Conservation (phyloP, 2,797 vertebrate species). For the Semaprochilodus insignis region DNA sequence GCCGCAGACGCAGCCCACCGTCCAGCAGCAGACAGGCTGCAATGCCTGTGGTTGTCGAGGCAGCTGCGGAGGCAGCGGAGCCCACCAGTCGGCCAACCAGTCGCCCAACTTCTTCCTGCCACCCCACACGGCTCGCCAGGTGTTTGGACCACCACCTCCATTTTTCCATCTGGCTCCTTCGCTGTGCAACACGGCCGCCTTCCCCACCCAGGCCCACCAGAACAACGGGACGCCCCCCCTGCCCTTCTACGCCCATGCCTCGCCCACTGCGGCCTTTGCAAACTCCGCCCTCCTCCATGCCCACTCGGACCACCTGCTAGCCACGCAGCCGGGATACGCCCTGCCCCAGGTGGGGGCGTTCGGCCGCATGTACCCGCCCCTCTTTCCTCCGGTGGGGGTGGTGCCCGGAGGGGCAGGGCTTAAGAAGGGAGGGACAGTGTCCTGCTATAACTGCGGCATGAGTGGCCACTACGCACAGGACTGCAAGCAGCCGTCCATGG, state of each 20-base stretch:
- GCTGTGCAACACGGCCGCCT: slow-evolving; percentile 83
- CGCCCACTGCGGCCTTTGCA: slow-evolving; percentile 78
- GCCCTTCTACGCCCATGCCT: slow-evolving; percentile 81
- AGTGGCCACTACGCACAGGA: slow-evolving; percentile 89
- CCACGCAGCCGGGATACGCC: slow-evolving; percentile 83
- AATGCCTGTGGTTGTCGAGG: slow-evolving; percentile 86
- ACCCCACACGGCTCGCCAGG: slow-evolving; percentile 81
- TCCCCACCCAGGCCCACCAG: slow-evolving; percentile 86
- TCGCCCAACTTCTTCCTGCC: slow-evolving; percentile 82
- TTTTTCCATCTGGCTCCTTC: slow-evolving; percentile 83
- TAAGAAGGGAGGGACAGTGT: slow-evolving; percentile 86
- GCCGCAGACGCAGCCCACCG: slow-evolving; percentile 30
- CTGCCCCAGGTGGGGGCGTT: slow-evolving; percentile 86
- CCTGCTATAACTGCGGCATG: slow-evolving; percentile 90
- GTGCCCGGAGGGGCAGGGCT: slow-evolving; percentile 79
- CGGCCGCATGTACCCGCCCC: slow-evolving; percentile 79
- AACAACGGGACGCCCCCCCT: slow-evolving; percentile 81
- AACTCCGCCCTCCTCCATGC: slow-evolving; percentile 79
- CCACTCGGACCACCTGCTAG: slow-evolving; percentile 85
- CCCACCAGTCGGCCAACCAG: slow-evolving; percentile 72
- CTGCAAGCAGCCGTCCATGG: slow-evolving; percentile 89
- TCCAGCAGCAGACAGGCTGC: slow-evolving; percentile 74
- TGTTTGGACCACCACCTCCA: slow-evolving; percentile 77
- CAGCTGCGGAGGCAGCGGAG: slow-evolving; percentile 72
- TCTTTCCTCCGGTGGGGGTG: slow-evolving; percentile 81